These are phyloP conservation scores for Scylla paramamosain DNA, from an alignment of 1,140 invertebrate species.

Conservation along the genomic window DNA sequence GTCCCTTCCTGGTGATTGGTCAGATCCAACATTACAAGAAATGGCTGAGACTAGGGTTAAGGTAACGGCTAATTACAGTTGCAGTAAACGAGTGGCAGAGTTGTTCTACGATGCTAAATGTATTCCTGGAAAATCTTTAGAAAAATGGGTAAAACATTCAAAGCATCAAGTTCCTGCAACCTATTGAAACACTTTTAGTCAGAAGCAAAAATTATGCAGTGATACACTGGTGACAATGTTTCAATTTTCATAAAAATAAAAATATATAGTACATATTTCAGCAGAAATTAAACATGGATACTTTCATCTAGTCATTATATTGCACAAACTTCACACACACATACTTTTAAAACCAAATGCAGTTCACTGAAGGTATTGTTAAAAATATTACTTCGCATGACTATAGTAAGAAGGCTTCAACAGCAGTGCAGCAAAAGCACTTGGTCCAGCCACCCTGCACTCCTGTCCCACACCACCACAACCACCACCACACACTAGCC, in stretches of 20 bases:
- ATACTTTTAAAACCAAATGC: neutral
- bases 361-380: conserved; percentile 22
- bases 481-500: neutral
- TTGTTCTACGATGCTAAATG: neutral
- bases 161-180: neutral
- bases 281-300: conserved; percentile 3
- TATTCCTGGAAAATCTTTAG: neutral
- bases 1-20: neutral
- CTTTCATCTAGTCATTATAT: neutral
- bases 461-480: neutral
- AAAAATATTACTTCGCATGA: neutral
- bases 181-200: neutral
- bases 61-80: neutral
- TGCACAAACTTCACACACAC: neutral
- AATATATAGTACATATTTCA: neutral
- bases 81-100: neutral
- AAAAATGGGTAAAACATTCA: neutral
- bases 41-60: neutral
- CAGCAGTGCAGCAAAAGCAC: neutral
- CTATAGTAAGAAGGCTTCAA: conserved; percentile 22
- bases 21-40: conserved; percentile 22
- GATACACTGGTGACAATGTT: neutral
- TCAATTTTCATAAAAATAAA: conserved; percentile 8
- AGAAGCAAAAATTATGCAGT: neutral
- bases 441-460: neutral